Evolutionary conservation across 2,113 vertebrate genomes (phyloP).

Genomic region (Corythaeola cristata): DNA sequence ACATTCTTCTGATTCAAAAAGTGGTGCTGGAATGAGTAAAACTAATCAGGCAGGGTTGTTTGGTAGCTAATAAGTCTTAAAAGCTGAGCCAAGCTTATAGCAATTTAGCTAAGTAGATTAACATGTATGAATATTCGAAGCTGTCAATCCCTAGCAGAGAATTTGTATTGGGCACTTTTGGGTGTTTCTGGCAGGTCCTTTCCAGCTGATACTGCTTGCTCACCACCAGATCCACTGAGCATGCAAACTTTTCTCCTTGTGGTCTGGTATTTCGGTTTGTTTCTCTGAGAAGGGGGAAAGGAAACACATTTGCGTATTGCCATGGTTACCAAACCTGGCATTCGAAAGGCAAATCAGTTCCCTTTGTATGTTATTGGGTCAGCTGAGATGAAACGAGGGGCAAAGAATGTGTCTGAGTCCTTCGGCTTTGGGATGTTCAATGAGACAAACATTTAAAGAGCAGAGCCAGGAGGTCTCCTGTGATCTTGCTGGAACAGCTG

Average conservation of each 20-base stretch:
- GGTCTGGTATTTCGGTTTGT: not conserved
- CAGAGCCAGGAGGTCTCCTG: not conserved
- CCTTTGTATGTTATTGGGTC: not conserved
- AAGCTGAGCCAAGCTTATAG: not conserved
- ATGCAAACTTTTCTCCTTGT: not conserved
- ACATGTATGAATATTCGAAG: not conserved
- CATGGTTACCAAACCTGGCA: not conserved
- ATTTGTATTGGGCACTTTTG: not conserved
- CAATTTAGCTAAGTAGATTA: not conserved
- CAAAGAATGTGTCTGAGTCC: not conserved
- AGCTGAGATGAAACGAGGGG: not conserved
- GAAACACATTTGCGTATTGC: not conserved
- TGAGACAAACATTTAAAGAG: not conserved
- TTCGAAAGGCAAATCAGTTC: not conserved
- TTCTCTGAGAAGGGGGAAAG: not conserved
- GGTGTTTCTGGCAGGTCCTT: fast-evolving
- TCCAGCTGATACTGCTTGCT: not conserved
- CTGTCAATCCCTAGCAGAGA: not conserved
- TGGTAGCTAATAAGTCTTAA: not conserved
- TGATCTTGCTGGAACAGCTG: not conserved
- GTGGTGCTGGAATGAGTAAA: not conserved
- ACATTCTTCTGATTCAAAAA: not conserved
- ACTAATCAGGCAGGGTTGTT: not conserved
- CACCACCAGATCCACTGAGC: not conserved
- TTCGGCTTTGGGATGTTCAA: not conserved